These are phyloP conservation scores for Tragelaphus strepsiceros DNA, from an alignment of 2,113 vertebrate genomes.

Conservation along the genomic window DNA sequence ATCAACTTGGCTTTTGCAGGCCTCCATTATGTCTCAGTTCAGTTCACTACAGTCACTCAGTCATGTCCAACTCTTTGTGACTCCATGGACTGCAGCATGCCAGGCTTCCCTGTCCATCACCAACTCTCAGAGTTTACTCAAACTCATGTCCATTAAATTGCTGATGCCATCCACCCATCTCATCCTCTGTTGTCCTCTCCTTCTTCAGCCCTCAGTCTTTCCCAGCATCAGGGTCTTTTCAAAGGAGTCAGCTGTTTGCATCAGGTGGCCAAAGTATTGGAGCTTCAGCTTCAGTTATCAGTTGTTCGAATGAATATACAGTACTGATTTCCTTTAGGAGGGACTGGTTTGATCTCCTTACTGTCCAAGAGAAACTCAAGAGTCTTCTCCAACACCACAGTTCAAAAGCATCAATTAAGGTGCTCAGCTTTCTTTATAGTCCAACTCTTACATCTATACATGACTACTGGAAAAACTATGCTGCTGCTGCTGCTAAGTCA, in stretches of 20 bases:
- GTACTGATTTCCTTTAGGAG: not conserved
- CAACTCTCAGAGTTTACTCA: fast-evolving
- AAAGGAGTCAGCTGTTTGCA: not conserved
- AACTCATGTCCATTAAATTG: not conserved
- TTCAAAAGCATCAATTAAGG: not conserved
- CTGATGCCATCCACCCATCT: not conserved
- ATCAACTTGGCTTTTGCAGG: not conserved
- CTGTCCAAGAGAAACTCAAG: not conserved
- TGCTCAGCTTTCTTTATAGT: not conserved
- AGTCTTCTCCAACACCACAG: not conserved
- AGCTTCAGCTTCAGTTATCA: not conserved
- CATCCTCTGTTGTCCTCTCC: not conserved
- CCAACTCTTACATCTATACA: not conserved
- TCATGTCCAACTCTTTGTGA: fast-evolving
- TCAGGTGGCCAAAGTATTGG: not conserved
- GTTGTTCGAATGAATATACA: not conserved
- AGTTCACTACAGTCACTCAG: not conserved
- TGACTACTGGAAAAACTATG: not conserved
- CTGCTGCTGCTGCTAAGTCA: no score
- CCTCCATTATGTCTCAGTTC: not conserved
- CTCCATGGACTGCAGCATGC: not conserved
- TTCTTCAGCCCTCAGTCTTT: not conserved
- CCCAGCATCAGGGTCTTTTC: not conserved
- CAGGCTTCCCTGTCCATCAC: not conserved
- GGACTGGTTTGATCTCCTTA: not conserved